A percentile compares a stretch with the other conserved stretches of the same genome.
phyloP scores from a whole-genome alignment of 2,113 vertebrate species.

The Mus musculus region DNA sequence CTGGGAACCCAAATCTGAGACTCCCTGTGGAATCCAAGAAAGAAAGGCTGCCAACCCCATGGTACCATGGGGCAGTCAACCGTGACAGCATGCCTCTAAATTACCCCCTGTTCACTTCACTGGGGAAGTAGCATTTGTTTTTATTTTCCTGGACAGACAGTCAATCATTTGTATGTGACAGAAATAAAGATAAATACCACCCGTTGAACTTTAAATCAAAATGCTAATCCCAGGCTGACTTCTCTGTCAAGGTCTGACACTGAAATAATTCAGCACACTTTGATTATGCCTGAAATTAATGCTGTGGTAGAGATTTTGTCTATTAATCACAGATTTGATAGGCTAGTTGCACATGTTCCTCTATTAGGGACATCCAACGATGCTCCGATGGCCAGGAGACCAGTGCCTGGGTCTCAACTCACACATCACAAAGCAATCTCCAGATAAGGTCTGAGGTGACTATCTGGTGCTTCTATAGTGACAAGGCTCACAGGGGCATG shows the following conservation, averaged over 20 bases:
- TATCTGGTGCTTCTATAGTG: not conserved
- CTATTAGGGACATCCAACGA: not conserved
- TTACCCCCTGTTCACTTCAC: constrained; percentile 72
- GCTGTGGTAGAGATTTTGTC: constrained; percentile 71
- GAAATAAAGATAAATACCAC: constrained; percentile 80
- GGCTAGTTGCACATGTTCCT: not conserved
- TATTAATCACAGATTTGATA: constrained; percentile 69
- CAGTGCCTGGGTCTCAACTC: not conserved
- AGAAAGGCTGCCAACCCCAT: constrained; percentile 56
- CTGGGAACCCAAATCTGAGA: constrained; percentile 7
- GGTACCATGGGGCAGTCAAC: not conserved
- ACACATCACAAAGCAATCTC: not conserved
- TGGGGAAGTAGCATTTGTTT: constrained; percentile 77
- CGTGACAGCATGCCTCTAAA: constrained; percentile 39
- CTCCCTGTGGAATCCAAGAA: constrained; percentile 40
- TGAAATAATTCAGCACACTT: constrained; percentile 71
- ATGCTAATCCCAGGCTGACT: constrained; percentile 68
- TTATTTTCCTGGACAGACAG: constrained; percentile 76
- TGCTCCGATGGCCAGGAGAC: constrained; percentile 12
- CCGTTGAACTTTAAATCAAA: constrained; percentile 77
- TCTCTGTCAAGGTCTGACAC: constrained; percentile 73
- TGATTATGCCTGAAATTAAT: constrained; percentile 78
- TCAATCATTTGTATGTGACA: constrained; percentile 75
- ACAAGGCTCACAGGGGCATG: not conserved
- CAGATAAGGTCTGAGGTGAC: not conserved